Evolutionary conservation across 2,888 invertebrate species (phyloP).

Genomic region (Apoda limacodes): DNA sequence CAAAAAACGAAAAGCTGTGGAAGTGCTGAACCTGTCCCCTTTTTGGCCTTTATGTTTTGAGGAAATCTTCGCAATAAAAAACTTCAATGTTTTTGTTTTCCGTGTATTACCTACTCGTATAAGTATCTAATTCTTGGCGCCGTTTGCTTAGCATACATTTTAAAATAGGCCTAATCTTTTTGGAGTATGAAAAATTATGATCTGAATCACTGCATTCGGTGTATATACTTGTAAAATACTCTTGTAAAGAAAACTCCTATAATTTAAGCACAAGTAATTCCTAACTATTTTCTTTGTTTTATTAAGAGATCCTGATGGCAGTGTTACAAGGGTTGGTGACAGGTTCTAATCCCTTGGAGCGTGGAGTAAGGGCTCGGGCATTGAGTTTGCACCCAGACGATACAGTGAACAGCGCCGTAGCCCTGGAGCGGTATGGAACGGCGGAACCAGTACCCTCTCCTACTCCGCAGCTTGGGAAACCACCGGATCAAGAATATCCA

Average conservation of each 20-base stretch:
- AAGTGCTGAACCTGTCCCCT: too few relatives aligned
- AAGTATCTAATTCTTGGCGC: too few relatives aligned
- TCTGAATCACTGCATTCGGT: background rate
- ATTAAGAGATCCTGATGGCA: constrained; percentile 79
- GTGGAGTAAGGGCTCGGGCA: constrained; percentile 68
- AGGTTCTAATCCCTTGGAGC: constrained; percentile 44
- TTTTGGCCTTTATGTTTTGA: too few relatives aligned
- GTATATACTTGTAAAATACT: background rate
- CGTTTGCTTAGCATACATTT: background rate
- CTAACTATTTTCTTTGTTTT: constrained; percentile 14
- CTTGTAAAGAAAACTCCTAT: background rate
- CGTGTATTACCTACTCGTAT: too few relatives aligned
- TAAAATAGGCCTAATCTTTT: background rate
- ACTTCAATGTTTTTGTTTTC: too few relatives aligned
- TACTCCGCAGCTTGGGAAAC: constrained; percentile 70
- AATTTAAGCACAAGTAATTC: constrained; percentile 3
- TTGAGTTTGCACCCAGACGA: constrained; percentile 45
- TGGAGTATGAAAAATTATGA: background rate
- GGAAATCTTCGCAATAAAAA: too few relatives aligned
- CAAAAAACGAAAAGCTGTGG: too few relatives aligned
- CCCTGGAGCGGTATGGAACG: constrained; percentile 50
- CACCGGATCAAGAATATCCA: constrained; percentile 76
- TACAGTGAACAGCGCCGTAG: constrained; percentile 46
- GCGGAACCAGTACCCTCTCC: constrained; percentile 54
- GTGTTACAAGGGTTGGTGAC: constrained; percentile 79